phyloP scores from a whole-genome alignment of 2,888 invertebrate genomes.

The Machimus rusticus region DNA sequence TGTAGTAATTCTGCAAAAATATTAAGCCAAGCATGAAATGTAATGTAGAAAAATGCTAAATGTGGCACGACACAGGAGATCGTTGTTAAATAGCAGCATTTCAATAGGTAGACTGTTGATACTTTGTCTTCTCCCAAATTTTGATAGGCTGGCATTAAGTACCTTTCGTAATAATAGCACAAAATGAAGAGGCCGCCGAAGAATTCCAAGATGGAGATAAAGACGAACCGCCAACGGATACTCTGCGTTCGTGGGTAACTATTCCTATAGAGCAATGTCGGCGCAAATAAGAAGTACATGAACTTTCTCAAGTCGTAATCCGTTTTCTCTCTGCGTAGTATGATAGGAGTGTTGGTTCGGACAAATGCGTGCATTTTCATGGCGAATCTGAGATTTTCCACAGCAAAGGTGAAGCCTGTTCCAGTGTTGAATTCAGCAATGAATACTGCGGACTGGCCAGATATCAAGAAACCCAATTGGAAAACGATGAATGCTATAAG shows the following conservation, averaged over 20 bases:
- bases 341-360: conserved; percentile 70
- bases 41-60: conserved; percentile 77
- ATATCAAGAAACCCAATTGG: conserved; percentile 28
- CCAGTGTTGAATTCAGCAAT: neutral
- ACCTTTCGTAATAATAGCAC: conserved; percentile 78
- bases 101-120: conserved; percentile 63
- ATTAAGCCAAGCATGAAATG: conserved; percentile 88
- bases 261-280: conserved; percentile 71
- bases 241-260: conserved; percentile 76
- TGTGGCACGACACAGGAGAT: conserved; percentile 74
- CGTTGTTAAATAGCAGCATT: conserved; percentile 72
- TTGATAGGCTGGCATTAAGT: conserved; percentile 73
- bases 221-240: conserved; percentile 75
- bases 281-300: conserved; percentile 83
- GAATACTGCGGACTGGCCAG: neutral
- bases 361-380: conserved; percentile 87
- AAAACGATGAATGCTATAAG: conserved; percentile 21
- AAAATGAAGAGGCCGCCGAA: conserved; percentile 74
- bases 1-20: conserved; percentile 85
- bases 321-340: conserved; percentile 54
- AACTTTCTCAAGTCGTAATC: conserved; percentile 65
- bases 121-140: conserved; percentile 67
- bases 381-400: conserved; percentile 69
- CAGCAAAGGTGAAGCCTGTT: conserved; percentile 53
- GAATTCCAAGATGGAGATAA: conserved; percentile 75